A percentile compares a stretch with the other conserved stretches of the same genome.
phyloP scores from a whole-genome alignment of 2,888 invertebrate species.

The Phrixothrix hirtus region DNA sequence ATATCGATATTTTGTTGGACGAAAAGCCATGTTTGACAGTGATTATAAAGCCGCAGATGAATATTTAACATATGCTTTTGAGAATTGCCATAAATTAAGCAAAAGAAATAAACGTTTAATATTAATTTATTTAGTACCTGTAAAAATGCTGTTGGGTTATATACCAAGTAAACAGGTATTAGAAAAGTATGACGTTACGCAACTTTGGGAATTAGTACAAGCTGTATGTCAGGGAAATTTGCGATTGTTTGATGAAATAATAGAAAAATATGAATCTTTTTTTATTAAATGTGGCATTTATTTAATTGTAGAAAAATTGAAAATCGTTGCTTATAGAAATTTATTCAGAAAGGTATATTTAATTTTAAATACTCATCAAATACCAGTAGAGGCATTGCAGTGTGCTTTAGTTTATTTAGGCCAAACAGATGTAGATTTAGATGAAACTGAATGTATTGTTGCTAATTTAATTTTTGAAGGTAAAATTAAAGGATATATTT shows the following conservation, averaged over 20 bases:
- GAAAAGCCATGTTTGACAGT: conserved; percentile 98
- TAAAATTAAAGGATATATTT: conserved; percentile 98
- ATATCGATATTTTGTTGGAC: conserved; percentile 94
- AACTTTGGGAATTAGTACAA: conserved; percentile 87
- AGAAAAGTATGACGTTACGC: conserved; percentile 85
- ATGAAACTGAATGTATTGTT: conserved; percentile 95
- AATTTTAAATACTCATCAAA: conserved; percentile 79
- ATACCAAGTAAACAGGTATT: conserved; percentile 85
- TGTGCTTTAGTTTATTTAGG: conserved; percentile 81
- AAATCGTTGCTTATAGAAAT: conserved; percentile 93
- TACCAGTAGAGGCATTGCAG: conserved; percentile 84
- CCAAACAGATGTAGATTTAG: conserved; percentile 83
- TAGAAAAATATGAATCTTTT: conserved; percentile 85
- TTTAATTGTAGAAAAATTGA: conserved; percentile 93
- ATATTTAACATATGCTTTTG: conserved; percentile 89
- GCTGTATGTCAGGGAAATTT: conserved; percentile 91
- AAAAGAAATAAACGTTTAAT: conserved; percentile 89
- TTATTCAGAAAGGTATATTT: conserved; percentile 90
- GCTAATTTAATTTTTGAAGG: conserved; percentile 96
- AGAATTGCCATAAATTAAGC: conserved; percentile 80
- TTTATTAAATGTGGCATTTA: conserved; percentile 98
- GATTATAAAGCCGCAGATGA: conserved; percentile 93
- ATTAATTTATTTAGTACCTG: conserved; percentile 92
- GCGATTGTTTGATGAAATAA: conserved; percentile 77
- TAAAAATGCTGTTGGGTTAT: conserved; percentile 94